Conservation (phyloP, 2,888 invertebrate species). For the Pasiphila rectangulata region DNA sequence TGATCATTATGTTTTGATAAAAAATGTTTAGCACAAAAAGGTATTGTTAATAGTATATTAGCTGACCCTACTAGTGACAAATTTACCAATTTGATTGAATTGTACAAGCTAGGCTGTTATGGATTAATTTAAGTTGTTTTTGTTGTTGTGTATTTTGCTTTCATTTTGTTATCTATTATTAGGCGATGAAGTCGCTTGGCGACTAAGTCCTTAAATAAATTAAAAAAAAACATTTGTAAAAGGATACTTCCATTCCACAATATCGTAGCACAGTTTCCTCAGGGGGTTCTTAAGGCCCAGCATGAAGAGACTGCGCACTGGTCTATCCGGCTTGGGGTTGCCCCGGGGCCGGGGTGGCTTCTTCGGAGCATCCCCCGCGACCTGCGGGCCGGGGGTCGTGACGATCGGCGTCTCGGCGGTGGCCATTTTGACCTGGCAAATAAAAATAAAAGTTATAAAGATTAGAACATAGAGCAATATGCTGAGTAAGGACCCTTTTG, state of each 20-base stretch:
- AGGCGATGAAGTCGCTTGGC: too few species aligned
- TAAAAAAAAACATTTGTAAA: constrained; percentile 64
- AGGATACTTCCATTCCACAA: constrained; percentile 99
- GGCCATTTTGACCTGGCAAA: constrained; percentile 61
- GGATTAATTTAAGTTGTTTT: too few species aligned
- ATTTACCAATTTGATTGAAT: too few species aligned
- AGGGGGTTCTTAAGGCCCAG: constrained; percentile 95
- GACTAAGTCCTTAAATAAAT: not conserved
- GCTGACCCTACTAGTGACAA: too few species aligned
- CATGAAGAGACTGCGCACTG: constrained; percentile 94
- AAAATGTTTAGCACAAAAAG: too few species aligned
- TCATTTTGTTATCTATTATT: too few species aligned
- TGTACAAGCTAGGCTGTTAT: too few species aligned
- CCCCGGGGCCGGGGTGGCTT: constrained; percentile 84
- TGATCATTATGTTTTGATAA: too few species aligned
- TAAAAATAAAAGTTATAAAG: not conserved
- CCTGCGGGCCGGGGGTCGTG: constrained; percentile 60
- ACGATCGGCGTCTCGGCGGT: constrained; percentile 56
- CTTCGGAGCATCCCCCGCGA: constrained; percentile 75
- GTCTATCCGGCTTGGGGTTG: constrained; percentile 93
- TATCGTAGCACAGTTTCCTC: constrained; percentile 95
- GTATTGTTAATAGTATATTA: too few species aligned
- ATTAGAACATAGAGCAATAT: constrained; percentile 2
- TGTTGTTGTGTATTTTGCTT: too few species aligned
- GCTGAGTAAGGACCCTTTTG: not conserved